A percentile compares a stretch with the other conserved stretches of the same genome.
Evolutionary conservation across 2,113 vertebrate species (phyloP).

Genomic region (Colinus virginianus): DNA sequence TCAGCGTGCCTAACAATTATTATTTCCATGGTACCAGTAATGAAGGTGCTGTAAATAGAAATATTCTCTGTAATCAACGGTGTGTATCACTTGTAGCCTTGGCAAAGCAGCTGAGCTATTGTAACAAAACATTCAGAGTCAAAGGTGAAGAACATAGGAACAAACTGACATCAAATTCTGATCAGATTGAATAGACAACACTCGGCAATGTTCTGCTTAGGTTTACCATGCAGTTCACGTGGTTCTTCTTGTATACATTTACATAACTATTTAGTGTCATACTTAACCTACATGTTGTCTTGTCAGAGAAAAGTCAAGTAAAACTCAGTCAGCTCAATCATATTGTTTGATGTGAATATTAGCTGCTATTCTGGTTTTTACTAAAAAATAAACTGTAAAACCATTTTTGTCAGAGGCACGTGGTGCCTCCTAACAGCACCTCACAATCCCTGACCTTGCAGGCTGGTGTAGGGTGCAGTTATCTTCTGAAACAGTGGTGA

Average conservation of each 20-base stretch:
- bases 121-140: slow-evolving; percentile 37
- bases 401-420: slow-evolving; percentile 38
- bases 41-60: slow-evolving; percentile 75
- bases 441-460: slow-evolving; percentile 21
- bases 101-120: slow-evolving; percentile 59
- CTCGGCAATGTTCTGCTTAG: background rate
- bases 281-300: background rate
- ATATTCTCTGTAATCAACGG: slow-evolving; percentile 63
- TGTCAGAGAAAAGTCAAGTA: background rate
- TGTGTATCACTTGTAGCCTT: slow-evolving; percentile 44
- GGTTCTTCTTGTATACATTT: background rate
- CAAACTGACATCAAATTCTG: background rate
- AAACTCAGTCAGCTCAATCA: background rate
- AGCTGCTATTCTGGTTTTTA: slow-evolving; percentile 43
- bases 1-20: slow-evolving; percentile 75
- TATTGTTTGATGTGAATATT: slow-evolving; percentile 17
- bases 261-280: background rate
- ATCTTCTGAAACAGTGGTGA: background rate
- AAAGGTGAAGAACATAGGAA: slow-evolving; percentile 29
- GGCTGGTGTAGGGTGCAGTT: background rate
- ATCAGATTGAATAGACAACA: background rate
- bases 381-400: background rate
- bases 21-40: slow-evolving; percentile 71
- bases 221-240: background rate
- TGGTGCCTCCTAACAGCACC: slow-evolving; percentile 23